A percentile compares a stretch with the other conserved stretches of the same genome.
Conservation (phyloP, 2,888 invertebrate species). For the Pardosa pseudoannulata region DNA sequence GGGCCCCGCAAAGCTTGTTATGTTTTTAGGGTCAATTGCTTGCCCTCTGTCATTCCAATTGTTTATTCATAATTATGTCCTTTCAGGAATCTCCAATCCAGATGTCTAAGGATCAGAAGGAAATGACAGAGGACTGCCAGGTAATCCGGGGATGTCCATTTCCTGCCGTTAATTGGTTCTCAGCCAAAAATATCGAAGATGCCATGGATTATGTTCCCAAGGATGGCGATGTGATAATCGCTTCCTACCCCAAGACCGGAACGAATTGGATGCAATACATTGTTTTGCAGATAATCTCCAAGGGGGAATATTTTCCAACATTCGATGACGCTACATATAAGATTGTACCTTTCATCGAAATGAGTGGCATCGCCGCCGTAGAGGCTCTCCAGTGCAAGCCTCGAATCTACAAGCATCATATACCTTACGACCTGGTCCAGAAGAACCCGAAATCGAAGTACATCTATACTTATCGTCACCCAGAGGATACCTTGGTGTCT, state of each 20-base stretch:
- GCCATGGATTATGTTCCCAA: slow-evolving; percentile 26
- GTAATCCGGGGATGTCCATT: too few relatives aligned
- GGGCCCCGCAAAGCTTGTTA: too few relatives aligned
- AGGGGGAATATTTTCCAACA: slow-evolving; percentile 74
- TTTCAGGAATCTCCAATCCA: too few relatives aligned
- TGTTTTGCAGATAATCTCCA: slow-evolving; percentile 50
- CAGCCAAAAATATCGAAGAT: slow-evolving; percentile 16
- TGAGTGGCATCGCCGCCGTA: slow-evolving; percentile 28
- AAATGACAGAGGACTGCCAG: too few relatives aligned
- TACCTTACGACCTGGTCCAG: slow-evolving; percentile 41
- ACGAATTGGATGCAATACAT: slow-evolving; percentile 71
- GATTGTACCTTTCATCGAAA: slow-evolving; percentile 49
- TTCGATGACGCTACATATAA: slow-evolving; percentile 70
- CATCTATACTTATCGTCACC: slow-evolving; percentile 78
- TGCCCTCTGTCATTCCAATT: too few relatives aligned
- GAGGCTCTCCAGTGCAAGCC: slow-evolving; percentile 24
- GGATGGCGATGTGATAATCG: slow-evolving; percentile 62
- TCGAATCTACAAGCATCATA: slow-evolving; percentile 34
- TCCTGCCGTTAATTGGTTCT: too few relatives aligned
- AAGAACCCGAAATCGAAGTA: slow-evolving; percentile 75
- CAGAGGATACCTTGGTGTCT: slow-evolving; percentile 78
- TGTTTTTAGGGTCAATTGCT: too few relatives aligned
- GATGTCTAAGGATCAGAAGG: too few relatives aligned
- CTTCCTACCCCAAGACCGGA: slow-evolving; percentile 68
- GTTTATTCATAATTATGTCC: too few relatives aligned